Evolutionary conservation across 2,888 invertebrate genomes (phyloP).

Genomic region (Meiosimyza platycephala): DNA sequence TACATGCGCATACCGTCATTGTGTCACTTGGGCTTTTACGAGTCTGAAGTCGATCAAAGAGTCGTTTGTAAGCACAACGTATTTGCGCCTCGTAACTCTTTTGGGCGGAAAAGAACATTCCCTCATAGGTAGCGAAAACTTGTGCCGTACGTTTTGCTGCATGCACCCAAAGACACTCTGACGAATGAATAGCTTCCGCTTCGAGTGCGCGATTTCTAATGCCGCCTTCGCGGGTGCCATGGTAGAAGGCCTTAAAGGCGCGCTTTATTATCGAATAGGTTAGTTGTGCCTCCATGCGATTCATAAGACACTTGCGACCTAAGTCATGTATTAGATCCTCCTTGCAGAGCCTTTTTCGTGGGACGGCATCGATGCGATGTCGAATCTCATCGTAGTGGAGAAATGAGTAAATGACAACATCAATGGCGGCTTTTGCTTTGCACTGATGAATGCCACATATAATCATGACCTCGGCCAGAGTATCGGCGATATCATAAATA

Average conservation of each 20-base stretch:
- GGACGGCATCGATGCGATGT: constrained; percentile 45
- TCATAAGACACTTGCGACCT: constrained; percentile 58
- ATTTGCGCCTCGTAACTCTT: constrained; percentile 55
- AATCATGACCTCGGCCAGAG: constrained; percentile 38
- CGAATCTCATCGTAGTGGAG: constrained; percentile 58
- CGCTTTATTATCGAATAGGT: constrained; percentile 59
- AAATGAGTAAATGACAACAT: constrained; percentile 56
- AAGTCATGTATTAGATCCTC: constrained; percentile 58
- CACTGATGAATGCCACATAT: constrained; percentile 59
- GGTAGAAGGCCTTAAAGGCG: constrained; percentile 63
- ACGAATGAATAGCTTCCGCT: constrained; percentile 50
- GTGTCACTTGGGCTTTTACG: constrained; percentile 46
- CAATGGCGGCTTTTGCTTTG: constrained; percentile 55
- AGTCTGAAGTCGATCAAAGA: constrained; percentile 51
- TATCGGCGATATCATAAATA: constrained; percentile 38
- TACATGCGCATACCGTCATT: constrained; percentile 48
- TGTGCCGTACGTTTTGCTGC: constrained; percentile 58
- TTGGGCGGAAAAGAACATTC: constrained; percentile 55
- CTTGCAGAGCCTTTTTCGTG: constrained; percentile 51
- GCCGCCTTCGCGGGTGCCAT: constrained; percentile 50
- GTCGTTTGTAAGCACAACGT: constrained; percentile 47
- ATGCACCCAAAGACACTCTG: constrained; percentile 57
- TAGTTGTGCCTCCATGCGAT: constrained; percentile 57
- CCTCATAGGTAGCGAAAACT: constrained; percentile 55
- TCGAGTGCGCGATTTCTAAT: constrained; percentile 56